A percentile compares a stretch with the other conserved stretches of the same genome.
phyloP scores from a whole-genome alignment of 2,113 vertebrate genomes.

The Cryptotis parvus region DNA sequence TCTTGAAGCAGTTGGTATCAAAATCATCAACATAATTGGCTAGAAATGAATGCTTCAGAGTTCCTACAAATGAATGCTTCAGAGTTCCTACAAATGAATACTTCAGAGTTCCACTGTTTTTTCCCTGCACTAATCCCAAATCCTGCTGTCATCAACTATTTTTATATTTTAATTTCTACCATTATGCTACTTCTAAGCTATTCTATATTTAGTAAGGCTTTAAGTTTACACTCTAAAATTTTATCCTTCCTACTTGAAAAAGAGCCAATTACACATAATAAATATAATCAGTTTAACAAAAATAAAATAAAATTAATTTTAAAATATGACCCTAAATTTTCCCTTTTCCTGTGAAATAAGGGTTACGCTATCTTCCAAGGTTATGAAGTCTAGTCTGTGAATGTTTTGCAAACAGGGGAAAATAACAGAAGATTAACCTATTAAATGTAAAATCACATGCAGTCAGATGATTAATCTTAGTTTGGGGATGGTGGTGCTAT shows the following conservation, averaged over 20 bases:
- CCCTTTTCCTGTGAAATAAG: constrained; percentile 8
- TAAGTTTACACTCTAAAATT: constrained; percentile 44
- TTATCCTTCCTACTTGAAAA: constrained; percentile 25
- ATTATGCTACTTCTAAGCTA: neutral
- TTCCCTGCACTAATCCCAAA: neutral
- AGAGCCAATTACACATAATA: no score
- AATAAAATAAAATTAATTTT: neutral
- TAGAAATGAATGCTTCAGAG: neutral
- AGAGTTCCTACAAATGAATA: neutral
- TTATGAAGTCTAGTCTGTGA: no score
- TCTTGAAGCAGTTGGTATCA: neutral
- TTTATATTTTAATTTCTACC: constrained; percentile 40
- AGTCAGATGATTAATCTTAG: no score
- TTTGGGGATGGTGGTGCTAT: no score
- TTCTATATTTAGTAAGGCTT: neutral
- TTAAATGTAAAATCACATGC: no score
- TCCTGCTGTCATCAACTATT: neutral
- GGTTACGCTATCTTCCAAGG: no score
- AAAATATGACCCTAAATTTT: constrained; percentile 38
- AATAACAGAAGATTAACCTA: constrained; percentile 5
- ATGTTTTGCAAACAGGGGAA: constrained; percentile 35
- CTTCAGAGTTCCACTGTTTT: neutral
- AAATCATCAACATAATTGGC: neutral
- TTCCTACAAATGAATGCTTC: constrained; percentile 19
- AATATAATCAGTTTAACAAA: constrained; percentile 22